Conservation (phyloP, 2,113 vertebrate species). For the Gambusia affinis region DNA sequence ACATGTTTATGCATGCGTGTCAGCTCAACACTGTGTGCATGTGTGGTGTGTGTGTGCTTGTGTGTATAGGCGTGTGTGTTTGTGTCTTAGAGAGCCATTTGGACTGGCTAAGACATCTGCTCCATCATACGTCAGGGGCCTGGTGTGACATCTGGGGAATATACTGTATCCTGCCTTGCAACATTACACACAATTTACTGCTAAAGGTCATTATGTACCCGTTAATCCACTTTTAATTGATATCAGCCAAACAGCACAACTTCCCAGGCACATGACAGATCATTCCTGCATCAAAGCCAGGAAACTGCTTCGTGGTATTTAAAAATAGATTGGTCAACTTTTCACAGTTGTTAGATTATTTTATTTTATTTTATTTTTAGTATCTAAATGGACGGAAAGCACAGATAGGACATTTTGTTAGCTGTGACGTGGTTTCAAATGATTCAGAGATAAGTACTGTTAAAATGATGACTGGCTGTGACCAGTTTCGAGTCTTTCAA, state of each 20-base stretch:
- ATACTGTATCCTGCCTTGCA: constrained; percentile 88
- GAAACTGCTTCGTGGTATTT: constrained; percentile 72
- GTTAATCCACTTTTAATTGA: constrained; percentile 89
- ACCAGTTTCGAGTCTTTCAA: too few relatives aligned
- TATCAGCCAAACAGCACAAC: constrained; percentile 86
- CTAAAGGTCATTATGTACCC: constrained; percentile 88
- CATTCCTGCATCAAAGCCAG: constrained; percentile 75
- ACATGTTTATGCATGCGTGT: constrained; percentile 66
- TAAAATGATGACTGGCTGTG: constrained; percentile 47
- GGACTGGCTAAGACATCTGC: constrained; percentile 86
- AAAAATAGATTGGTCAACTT: constrained; percentile 70
- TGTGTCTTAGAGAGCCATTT: constrained; percentile 81
- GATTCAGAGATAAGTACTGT: constrained; percentile 75
- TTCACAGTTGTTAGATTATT: constrained; percentile 36
- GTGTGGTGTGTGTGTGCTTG: constrained; percentile 46
- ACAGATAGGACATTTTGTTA: not conserved
- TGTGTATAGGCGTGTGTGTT: constrained; percentile 53
- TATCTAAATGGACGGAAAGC: not conserved
- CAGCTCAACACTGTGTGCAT: constrained; percentile 47
- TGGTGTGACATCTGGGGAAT: constrained; percentile 87
- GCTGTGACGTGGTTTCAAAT: constrained; percentile 56
- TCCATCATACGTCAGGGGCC: constrained; percentile 86
- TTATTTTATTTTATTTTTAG: constrained; percentile 7
- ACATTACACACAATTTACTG: constrained; percentile 90
- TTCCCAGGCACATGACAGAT: constrained; percentile 81